These are phyloP conservation scores for Scatophagus argus DNA, from an alignment of 2,113 vertebrate species.

Conservation along the genomic window DNA sequence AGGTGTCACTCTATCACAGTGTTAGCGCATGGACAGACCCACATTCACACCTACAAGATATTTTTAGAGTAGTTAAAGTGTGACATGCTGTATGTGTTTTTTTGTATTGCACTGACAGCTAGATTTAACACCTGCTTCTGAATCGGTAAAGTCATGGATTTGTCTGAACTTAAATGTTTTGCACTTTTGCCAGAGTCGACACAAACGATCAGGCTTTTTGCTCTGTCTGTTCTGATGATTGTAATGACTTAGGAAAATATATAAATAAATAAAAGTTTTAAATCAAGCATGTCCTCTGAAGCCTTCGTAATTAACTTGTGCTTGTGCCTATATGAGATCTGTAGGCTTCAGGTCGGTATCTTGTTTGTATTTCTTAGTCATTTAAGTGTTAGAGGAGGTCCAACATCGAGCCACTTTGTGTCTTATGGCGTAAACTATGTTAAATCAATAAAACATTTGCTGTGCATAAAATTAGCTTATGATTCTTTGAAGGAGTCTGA, in stretches of 20 bases:
- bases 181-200: background rate
- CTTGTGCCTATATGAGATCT: background rate
- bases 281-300: background rate
- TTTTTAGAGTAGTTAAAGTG: background rate
- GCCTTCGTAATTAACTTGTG: background rate
- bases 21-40: background rate
- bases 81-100: background rate
- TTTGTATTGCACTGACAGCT: background rate
- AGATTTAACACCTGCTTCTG: background rate
- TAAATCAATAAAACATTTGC: slow-evolving; percentile 53
- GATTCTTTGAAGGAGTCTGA: slow-evolving; percentile 11
- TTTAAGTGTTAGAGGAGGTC: background rate
- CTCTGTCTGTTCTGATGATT: background rate
- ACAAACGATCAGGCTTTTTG: background rate
- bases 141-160: background rate
- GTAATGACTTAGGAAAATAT: background rate
- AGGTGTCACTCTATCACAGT: background rate
- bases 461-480: slow-evolving; percentile 29
- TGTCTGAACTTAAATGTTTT: background rate
- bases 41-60: background rate
- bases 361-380: background rate
- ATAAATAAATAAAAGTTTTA: background rate
- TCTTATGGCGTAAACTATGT: slow-evolving; percentile 30
- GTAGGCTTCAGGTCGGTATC: background rate
- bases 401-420: background rate